Evolutionary conservation across 2,797 vertebrate genomes (phyloP), one percentile per base, ranked within the genome.

Genomic region (Clarias laeviceps): DNA sequence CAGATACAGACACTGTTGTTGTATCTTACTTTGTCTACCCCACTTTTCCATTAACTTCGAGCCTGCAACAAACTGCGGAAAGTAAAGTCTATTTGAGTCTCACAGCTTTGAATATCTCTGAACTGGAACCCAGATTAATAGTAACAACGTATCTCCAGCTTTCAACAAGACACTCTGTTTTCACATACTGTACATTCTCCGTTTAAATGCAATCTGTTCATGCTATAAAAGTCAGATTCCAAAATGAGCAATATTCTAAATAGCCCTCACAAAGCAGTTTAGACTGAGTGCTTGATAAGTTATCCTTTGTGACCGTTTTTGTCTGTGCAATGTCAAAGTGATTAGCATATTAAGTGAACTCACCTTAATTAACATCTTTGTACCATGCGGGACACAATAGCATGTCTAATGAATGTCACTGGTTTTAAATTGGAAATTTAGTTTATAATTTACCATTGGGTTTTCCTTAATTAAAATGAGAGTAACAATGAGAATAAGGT

Each of bases 401-500:
- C 68, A 73, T 83, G 69, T 22, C 50, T 73, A 64, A 72, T 83
- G 54, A 73, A 84, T 62, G 40, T 11, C 72, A 50, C 29, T 37
- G 27, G 37, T 65, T 50, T 81, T 81, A 66, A 81, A 81, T 54
- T 81, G 79, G 64, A 81, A 68, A 66, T 81, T 5, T 68, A 45
- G 64, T 65, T 69, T 62, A 91, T 91, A 66, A 68, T 66, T 54
- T 50, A 80, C 45, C 64, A 22, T 68, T 50, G 64, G 40, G 79
- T 22, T 66, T 66, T 66, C 62, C 62, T 54, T 66, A 45, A 80
- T 66, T 80, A 66, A 68, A 68, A 66, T 34, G n/a, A 66, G 40
- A 65, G 65, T 29, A 54, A 32, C 45, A 32, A 32, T 20, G 14
- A 80, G 40, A 80, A 18, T 80, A 29, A 80, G 59, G 24, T 54